phyloP scores from a whole-genome alignment of 2,888 invertebrate genomes.

The Toxonevra muliebris region DNA sequence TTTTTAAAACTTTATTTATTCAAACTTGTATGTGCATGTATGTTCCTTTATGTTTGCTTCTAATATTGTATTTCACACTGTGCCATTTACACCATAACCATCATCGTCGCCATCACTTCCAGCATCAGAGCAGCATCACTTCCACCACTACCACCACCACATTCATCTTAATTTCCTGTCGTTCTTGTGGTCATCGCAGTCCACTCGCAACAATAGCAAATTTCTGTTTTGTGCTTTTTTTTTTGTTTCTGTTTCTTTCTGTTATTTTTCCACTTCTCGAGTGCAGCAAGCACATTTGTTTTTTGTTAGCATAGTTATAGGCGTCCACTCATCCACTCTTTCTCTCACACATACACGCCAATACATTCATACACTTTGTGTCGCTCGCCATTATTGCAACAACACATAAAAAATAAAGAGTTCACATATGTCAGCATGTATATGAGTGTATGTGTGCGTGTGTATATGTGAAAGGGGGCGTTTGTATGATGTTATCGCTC shows the following conservation, averaged over 20 bases:
- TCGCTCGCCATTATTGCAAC: background rate
- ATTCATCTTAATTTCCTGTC: conserved; percentile 20
- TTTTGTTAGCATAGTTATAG: background rate
- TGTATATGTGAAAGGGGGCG: conserved; percentile 2
- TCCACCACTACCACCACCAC: background rate
- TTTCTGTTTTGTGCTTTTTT: background rate
- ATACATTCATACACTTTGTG: background rate
- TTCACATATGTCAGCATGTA: background rate
- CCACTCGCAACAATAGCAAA: background rate
- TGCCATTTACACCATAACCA: no score
- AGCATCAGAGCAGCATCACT: no score
- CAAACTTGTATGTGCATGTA: no score
- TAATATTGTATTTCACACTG: no score
- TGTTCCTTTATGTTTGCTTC: no score
- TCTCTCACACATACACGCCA: no score
- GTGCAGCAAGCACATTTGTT: background rate
- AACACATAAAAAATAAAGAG: background rate
- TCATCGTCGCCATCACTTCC: no score
- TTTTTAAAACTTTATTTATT: no score
- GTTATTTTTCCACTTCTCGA: background rate
- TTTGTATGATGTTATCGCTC: conserved; percentile 12
- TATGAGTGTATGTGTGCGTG: background rate
- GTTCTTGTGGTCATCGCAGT: conserved; percentile 1
- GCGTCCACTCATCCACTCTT: background rate
- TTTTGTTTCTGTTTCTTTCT: background rate